A percentile compares a stretch with the other conserved stretches of the same genome.
Evolutionary conservation across 1,140 invertebrate genomes (phyloP).

Genomic region (Sminthurides bifidus): DNA sequence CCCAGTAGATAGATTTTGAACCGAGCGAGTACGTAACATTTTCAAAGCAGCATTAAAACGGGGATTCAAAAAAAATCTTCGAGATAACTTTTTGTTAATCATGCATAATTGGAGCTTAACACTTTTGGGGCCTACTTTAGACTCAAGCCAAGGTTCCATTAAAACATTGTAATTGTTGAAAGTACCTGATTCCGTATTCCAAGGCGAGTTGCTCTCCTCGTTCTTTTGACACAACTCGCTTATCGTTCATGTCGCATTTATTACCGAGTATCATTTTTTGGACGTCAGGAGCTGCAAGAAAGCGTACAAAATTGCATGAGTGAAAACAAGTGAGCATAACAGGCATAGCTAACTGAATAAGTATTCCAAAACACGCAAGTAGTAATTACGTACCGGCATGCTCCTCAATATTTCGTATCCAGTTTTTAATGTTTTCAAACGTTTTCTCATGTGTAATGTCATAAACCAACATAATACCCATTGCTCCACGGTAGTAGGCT

Average conservation of each 20-base stretch:
- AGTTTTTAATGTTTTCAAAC: slow-evolving; percentile 46
- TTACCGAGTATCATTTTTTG: slow-evolving; percentile 92
- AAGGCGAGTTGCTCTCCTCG: slow-evolving; percentile 62
- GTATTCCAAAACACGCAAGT: background rate
- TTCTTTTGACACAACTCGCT: slow-evolving; percentile 62
- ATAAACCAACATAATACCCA: slow-evolving; percentile 46
- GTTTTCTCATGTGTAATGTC: slow-evolving; percentile 45
- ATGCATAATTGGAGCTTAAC: too few relatives aligned
- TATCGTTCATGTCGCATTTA: slow-evolving; percentile 85
- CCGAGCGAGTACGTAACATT: too few relatives aligned
- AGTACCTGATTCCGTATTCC: slow-evolving; percentile 77
- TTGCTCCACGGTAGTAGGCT: slow-evolving; percentile 50
- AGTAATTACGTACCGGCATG: slow-evolving; percentile 29
- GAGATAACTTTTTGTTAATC: too few relatives aligned
- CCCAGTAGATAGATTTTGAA: too few relatives aligned
- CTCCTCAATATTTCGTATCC: slow-evolving; percentile 42
- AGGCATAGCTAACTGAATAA: slow-evolving; percentile 10
- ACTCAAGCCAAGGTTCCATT: background rate
- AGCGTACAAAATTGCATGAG: background rate
- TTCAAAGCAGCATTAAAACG: too few relatives aligned
- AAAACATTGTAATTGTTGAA: too few relatives aligned
- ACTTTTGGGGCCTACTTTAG: too few relatives aligned
- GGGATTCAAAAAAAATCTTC: too few relatives aligned
- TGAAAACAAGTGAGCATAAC: background rate
- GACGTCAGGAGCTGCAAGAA: slow-evolving; percentile 72